Conservation (phyloP, 1,140 invertebrate species). For the Drosophila kanapiae region DNA sequence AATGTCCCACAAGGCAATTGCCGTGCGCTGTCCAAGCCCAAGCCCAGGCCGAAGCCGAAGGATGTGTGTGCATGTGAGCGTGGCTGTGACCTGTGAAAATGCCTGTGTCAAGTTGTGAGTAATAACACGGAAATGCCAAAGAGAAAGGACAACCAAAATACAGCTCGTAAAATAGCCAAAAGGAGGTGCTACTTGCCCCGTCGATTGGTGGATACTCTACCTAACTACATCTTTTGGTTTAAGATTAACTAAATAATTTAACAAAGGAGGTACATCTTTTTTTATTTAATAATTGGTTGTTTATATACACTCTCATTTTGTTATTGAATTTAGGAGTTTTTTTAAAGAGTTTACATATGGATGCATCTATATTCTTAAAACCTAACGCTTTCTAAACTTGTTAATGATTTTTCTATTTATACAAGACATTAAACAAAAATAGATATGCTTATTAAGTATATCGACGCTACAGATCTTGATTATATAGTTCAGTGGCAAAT, state of each 20-base stretch:
- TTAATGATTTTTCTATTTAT: no score
- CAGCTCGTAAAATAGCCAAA: slow-evolving; percentile 64
- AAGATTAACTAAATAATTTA: no score
- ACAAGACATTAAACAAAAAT: not conserved
- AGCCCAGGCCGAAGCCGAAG: not conserved
- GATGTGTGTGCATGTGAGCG: slow-evolving; percentile 13
- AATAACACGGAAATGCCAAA: slow-evolving; percentile 75
- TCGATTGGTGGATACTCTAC: slow-evolving; percentile 38
- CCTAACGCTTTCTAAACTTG: no score
- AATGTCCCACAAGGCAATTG: slow-evolving; percentile 77
- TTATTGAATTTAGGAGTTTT: no score
- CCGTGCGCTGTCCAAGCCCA: slow-evolving; percentile 27
- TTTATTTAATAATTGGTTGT: no score
- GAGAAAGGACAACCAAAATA: slow-evolving; percentile 46
- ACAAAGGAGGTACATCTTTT: no score
- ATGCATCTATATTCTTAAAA: no score
- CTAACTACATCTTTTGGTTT: not conserved
- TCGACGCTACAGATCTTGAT: not conserved
- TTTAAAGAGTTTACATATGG: no score
- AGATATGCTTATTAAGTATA: not conserved
- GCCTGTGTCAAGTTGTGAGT: slow-evolving; percentile 79
- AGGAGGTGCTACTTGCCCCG: not conserved
- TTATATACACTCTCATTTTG: no score
- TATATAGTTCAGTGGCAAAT: not conserved
- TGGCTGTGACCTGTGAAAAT: slow-evolving; percentile 67